Base-by-base conservation (phyloP, 2,888 invertebrate species). In the Erebia aethiops region DNA sequence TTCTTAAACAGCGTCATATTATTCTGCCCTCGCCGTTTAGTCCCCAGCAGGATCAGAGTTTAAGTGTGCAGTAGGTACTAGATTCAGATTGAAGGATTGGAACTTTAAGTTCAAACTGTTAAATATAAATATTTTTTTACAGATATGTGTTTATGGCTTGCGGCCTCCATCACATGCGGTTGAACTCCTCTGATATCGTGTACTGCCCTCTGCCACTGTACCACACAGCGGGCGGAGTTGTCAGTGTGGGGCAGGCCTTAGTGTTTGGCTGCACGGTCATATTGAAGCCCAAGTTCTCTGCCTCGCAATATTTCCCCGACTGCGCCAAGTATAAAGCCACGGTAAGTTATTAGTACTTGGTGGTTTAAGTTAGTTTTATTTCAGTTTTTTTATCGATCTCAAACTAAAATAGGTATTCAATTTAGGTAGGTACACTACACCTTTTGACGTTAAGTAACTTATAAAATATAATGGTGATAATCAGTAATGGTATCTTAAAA, bases 201-300 rank as follows among this genome's bases (percentile, higher is more conserved):
- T 99, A 99, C 87, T 97, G 97, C 21, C 96, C 98, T 0, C 93
- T 99, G 77, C 99, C 99, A 0, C 93, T 99, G n/a, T 99, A 99
- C 88, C 99, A 99, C 87, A 98, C 99, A 0, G 98, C 98, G 0
- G 99, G 98, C 16, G 98, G 99, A 11, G 95, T 97, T 69, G 95
- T 98, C 91, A 96, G 97, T 69, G 94, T 97, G 61, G 98, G 98
- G 0, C 97, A 98, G 84, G 95, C 97, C 65, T 79, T 97, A 71
- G 89, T 96, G 67, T 96, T 95, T 87, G 99, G 99, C 13, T 95
- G 96, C 72, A 97, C 98, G 0, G 95, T 98, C 63, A 97, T 96
- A 0, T 95, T 99, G 63, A 95, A 97, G 64, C 95, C 95, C 79
- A 99, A 99, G 90, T 99, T 99, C 90, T 99, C 99, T 0, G 99